Percentiles rank a stretch among this genome's conserved stretches.
Evolutionary conservation across 2,888 invertebrate species (phyloP).

Genomic region (Apodemia duryi): DNA sequence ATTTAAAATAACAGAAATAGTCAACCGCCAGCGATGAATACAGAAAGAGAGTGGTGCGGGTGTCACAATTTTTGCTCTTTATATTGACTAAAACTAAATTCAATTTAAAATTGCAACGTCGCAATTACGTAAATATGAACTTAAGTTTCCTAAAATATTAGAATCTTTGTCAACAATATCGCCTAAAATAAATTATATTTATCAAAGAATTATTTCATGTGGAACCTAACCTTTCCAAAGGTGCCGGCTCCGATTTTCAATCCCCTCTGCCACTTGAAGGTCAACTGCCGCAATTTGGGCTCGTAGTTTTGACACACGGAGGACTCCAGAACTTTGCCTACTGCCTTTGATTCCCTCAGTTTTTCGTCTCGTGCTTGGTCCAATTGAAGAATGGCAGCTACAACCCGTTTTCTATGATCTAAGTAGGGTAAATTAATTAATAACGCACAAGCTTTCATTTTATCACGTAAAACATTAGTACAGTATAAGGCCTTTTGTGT

Average conservation of each 20-base stretch:
- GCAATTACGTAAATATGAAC: too few species aligned
- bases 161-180: background rate
- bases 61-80: too few species aligned
- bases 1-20: too few species aligned
- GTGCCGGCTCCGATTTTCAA: slow-evolving; percentile 94
- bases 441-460: too few species aligned
- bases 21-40: too few species aligned
- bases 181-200: background rate
- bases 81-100: too few species aligned
- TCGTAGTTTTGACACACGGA: slow-evolving; percentile 77
- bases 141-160: too few species aligned
- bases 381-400: slow-evolving; percentile 70
- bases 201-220: too few species aligned
- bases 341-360: slow-evolving; percentile 64
- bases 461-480: too few species aligned
- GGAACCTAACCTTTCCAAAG: slow-evolving; percentile 85
- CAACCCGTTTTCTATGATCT: slow-evolving; percentile 66
- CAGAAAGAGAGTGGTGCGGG: too few species aligned
- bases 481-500: too few species aligned
- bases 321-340: slow-evolving; percentile 55
- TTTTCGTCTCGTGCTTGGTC: slow-evolving; percentile 82
- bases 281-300: slow-evolving; percentile 87
- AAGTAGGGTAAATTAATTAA: background rate
- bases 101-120: too few species aligned
- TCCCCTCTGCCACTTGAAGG: slow-evolving; percentile 96